These are phyloP conservation scores for Ichneumoninae sp. DNA, from an alignment of 2,888 invertebrate species.

Conservation along the genomic window DNA sequence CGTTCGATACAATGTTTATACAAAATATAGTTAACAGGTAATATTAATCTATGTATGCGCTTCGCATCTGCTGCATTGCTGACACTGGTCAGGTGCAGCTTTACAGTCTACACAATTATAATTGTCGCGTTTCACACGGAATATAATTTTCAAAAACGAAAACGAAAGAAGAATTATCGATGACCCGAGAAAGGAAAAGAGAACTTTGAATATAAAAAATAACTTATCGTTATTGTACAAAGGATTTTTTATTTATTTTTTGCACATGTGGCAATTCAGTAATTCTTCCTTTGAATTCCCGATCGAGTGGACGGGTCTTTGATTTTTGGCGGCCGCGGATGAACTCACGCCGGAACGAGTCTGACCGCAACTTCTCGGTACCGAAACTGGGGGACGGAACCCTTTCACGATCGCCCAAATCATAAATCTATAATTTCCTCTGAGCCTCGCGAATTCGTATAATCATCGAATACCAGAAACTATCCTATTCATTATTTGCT, in stretches of 20 bases:
- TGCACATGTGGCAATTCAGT: constrained; percentile 12
- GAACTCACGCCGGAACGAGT: constrained; percentile 63
- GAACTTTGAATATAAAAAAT: no score
- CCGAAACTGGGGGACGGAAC: neutral
- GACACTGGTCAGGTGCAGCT: neutral
- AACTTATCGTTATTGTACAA: no score
- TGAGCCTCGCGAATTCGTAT: constrained; percentile 79
- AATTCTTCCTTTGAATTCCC: constrained; percentile 39
- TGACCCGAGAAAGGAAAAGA: no score
- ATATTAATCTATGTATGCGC: constrained; percentile 69
- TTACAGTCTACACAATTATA: neutral
- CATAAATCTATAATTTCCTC: constrained; percentile 83
- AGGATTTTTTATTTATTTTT: neutral
- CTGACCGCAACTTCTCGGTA: constrained; percentile 74
- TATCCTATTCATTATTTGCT: constrained; percentile 84
- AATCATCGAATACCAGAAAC: constrained; percentile 84
- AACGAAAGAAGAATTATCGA: no score
- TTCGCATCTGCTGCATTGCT: constrained; percentile 15
- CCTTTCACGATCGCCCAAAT: constrained; percentile 58
- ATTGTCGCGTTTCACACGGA: neutral
- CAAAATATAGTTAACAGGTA: constrained; percentile 79
- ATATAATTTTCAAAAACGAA: no score
- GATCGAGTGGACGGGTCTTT: constrained; percentile 49
- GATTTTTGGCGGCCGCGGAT: constrained; percentile 41
- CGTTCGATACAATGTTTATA: constrained; percentile 74